phyloP scores from a whole-genome alignment of 1,140 invertebrate species.

The Sinonovacula constricta region DNA sequence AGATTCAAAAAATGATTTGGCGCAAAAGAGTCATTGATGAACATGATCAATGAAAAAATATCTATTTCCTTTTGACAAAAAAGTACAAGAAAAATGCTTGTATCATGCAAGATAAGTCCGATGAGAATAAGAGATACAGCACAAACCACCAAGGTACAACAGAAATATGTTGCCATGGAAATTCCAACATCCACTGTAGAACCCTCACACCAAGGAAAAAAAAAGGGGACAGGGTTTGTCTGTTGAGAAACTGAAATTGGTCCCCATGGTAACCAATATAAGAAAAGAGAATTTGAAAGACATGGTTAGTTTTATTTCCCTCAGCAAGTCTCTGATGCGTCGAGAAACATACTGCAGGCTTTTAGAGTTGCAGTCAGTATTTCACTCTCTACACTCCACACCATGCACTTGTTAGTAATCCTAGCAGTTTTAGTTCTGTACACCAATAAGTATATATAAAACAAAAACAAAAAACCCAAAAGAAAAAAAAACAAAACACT shows the following conservation, averaged over 20 bases:
- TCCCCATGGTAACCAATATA: not conserved
- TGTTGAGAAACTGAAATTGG: not conserved
- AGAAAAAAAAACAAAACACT: not conserved
- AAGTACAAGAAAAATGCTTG: constrained; percentile 10
- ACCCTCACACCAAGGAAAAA: not conserved
- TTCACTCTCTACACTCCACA: not conserved
- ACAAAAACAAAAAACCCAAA: not conserved
- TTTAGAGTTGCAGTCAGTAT: not conserved
- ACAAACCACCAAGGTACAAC: not conserved
- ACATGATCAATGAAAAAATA: constrained; percentile 8
- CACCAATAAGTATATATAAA: not conserved
- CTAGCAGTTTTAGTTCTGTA: not conserved
- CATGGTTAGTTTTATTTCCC: constrained; percentile 3
- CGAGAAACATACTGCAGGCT: not conserved
- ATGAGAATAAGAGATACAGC: not conserved
- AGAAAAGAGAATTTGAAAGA: constrained; percentile 1
- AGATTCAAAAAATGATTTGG: constrained; percentile 7
- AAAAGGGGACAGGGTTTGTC: not conserved
- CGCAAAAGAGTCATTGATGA: too few species aligned
- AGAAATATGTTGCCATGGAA: not conserved
- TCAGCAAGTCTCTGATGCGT: not conserved
- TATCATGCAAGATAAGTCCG: not conserved
- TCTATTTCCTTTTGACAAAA: constrained; percentile 4
- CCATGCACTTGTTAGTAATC: not conserved
- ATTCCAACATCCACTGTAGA: not conserved